Percentiles rank a stretch among this genome's conserved stretches.
These are phyloP conservation scores for Lasioglossum malachurum DNA, from an alignment of 2,888 invertebrate genomes.

Conservation along the genomic window DNA sequence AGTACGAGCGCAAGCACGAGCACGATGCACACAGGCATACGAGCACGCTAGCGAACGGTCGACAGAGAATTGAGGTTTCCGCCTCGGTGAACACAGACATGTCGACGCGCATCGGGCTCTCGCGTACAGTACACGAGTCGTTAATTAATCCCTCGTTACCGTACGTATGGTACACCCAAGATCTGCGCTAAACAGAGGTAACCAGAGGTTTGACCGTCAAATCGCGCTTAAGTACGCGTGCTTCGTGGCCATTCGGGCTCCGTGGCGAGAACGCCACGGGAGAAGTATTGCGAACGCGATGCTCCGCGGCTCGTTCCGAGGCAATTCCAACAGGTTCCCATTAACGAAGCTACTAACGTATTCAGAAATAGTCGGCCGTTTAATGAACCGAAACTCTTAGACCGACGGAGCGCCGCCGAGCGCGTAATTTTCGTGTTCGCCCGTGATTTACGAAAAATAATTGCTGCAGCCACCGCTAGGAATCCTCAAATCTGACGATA, in stretches of 20 bases:
- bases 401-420: not conserved
- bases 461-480: not conserved
- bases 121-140: conserved; percentile 66
- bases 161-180: conserved; percentile 65
- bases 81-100: conserved; percentile 56
- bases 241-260: conserved; percentile 57
- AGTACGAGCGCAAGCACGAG: not conserved
- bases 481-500: not conserved
- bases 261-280: not conserved
- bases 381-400: not conserved
- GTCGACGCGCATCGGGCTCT: conserved; percentile 50
- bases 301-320: conserved; percentile 7
- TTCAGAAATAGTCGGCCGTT: conserved; percentile 10
- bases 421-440: not conserved
- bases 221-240: conserved; percentile 71
- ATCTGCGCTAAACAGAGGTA: conserved; percentile 66
- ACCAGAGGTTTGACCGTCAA: conserved; percentile 66
- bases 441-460: not conserved
- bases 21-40: not conserved
- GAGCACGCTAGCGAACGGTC: conserved; percentile 3
- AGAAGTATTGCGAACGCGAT: conserved; percentile 22
- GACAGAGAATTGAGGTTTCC: conserved; percentile 64
- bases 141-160: conserved; percentile 75
- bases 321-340: conserved; percentile 39
- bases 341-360: not conserved